phyloP scores from a whole-genome alignment of 2,888 invertebrate species.

The Cyclophora albipunctata region DNA sequence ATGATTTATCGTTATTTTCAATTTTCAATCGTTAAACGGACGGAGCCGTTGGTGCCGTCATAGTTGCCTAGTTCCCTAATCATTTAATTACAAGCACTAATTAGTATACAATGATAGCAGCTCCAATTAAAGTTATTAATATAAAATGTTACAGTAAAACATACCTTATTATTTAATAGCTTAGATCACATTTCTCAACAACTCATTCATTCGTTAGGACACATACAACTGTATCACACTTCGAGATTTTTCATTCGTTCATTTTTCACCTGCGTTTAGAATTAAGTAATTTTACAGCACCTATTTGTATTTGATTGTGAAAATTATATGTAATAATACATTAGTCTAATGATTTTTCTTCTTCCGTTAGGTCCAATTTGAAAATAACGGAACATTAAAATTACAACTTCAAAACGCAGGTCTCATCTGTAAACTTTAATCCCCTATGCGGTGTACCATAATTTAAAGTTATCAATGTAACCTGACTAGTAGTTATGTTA shows the following conservation, averaged over 20 bases:
- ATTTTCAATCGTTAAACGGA: too few species aligned
- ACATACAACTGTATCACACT: slow-evolving; percentile 52
- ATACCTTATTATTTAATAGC: slow-evolving; percentile 38
- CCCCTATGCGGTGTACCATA: slow-evolving; percentile 42
- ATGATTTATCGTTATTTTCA: too few species aligned
- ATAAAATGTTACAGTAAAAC: slow-evolving; percentile 15
- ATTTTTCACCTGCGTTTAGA: neutral
- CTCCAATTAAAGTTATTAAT: neutral
- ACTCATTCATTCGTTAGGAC: slow-evolving; percentile 34
- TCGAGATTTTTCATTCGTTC: slow-evolving; percentile 32
- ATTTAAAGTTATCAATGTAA: slow-evolving; percentile 23
- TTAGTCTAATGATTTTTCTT: too few species aligned
- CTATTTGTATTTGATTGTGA: too few species aligned
- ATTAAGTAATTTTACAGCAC: too few species aligned
- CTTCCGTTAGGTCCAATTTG: too few species aligned
- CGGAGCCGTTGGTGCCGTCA: too few species aligned
- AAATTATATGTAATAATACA: too few species aligned
- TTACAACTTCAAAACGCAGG: slow-evolving; percentile 2
- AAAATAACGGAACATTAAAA: too few species aligned
- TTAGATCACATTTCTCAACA: slow-evolving; percentile 60
- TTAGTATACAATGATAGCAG: slow-evolving; percentile 9
- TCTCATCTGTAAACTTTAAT: slow-evolving; percentile 9
- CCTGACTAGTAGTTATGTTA: slow-evolving; percentile 28
- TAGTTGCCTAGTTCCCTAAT: too few species aligned
- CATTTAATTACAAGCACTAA: slow-evolving; percentile 1